phyloP scores from a whole-genome alignment of 2,113 vertebrate genomes.

The Casuarius casuarius region DNA sequence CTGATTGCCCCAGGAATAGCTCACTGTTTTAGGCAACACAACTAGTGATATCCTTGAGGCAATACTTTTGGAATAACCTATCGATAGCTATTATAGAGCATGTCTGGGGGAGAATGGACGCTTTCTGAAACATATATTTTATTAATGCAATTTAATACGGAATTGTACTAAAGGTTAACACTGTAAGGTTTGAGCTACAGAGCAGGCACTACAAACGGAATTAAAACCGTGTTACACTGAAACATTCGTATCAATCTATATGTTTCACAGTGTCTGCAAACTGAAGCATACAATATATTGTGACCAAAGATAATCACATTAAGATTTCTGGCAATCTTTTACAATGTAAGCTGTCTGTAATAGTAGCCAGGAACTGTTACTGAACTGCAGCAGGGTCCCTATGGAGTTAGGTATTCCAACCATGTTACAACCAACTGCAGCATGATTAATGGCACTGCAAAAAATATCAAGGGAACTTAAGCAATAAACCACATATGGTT shows the following conservation, averaged over 20 bases:
- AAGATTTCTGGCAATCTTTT: slow-evolving; percentile 52
- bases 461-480: slow-evolving; percentile 50
- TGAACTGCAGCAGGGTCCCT: slow-evolving; percentile 69
- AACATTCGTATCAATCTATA: slow-evolving; percentile 61
- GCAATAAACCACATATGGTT: slow-evolving; percentile 42
- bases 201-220: slow-evolving; percentile 18
- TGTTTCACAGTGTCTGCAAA: slow-evolving; percentile 52
- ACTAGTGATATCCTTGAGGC: background rate
- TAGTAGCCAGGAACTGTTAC: slow-evolving; percentile 68
- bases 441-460: slow-evolving; percentile 66
- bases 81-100: background rate
- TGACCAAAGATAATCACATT: slow-evolving; percentile 66
- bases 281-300: background rate
- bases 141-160: slow-evolving; percentile 5
- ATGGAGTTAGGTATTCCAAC: slow-evolving; percentile 60
- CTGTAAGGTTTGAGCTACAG: background rate
- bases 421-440: slow-evolving; percentile 48
- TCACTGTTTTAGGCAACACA: background rate
- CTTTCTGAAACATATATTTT: slow-evolving; percentile 16
- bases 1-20: background rate
- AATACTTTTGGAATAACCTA: background rate
- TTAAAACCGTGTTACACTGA: slow-evolving; percentile 37
- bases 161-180: background rate
- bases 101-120: background rate
- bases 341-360: slow-evolving; percentile 47